Conservation (phyloP, 2,888 invertebrate species). For the Nemurella pictetii region DNA sequence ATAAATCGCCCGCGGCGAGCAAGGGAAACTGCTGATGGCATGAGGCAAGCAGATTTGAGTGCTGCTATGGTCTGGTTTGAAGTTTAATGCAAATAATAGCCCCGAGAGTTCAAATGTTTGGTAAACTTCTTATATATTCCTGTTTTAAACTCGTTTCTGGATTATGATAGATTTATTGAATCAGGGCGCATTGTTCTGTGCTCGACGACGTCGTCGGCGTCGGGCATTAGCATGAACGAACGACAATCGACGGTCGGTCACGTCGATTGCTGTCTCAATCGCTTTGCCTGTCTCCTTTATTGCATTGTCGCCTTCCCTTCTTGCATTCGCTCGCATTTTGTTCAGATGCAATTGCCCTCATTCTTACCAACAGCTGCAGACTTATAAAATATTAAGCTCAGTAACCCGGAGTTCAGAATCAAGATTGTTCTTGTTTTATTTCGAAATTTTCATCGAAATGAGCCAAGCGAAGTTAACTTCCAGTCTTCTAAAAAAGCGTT, state of each 20-base stretch:
- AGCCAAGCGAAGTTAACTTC: too few relatives aligned
- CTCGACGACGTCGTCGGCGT: background rate
- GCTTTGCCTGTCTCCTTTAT: background rate
- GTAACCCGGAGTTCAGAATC: too few relatives aligned
- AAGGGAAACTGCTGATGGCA: background rate
- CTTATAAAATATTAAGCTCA: too few relatives aligned
- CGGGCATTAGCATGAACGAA: too few relatives aligned
- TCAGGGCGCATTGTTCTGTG: background rate
- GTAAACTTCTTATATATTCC: background rate
- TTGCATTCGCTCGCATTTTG: background rate
- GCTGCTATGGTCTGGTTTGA: background rate
- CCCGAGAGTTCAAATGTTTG: background rate
- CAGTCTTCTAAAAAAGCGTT: background rate
- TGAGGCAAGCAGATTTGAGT: background rate
- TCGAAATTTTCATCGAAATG: background rate
- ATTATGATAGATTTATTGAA: background rate
- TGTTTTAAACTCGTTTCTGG: background rate
- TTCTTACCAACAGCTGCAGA: too few relatives aligned
- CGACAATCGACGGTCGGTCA: too few relatives aligned
- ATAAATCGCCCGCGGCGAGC: background rate
- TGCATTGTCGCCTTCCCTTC: background rate
- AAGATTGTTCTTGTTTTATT: background rate
- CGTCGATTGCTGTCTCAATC: too few relatives aligned
- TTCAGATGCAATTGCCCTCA: too few relatives aligned
- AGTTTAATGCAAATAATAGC: background rate